A percentile compares a stretch with the other conserved stretches of the same genome.
phyloP scores from a whole-genome alignment of 2,113 vertebrate species.

The Hyperopisus bebe region DNA sequence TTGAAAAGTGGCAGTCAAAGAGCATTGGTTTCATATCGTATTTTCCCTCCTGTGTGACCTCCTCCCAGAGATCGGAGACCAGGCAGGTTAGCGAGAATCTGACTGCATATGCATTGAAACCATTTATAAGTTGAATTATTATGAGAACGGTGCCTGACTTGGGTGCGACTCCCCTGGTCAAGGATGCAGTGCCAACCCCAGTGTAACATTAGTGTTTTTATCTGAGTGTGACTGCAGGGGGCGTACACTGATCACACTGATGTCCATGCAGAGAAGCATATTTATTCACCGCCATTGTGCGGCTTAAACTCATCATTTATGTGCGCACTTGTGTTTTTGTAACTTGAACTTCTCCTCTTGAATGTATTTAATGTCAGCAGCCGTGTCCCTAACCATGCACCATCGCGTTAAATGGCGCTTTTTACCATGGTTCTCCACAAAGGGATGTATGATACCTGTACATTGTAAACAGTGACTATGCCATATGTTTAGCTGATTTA shows the following conservation, averaged over 20 bases:
- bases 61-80: not conserved
- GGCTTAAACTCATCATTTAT: slow-evolving; percentile 43
- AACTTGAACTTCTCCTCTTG: slow-evolving; percentile 61
- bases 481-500: slow-evolving; percentile 45
- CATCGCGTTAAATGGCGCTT: slow-evolving; percentile 38
- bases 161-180: slow-evolving; percentile 16
- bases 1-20: slow-evolving; percentile 8
- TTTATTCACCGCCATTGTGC: slow-evolving; percentile 54
- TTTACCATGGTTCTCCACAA: slow-evolving; percentile 39
- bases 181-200: slow-evolving; percentile 45
- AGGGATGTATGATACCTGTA: slow-evolving; percentile 40
- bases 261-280: slow-evolving; percentile 43
- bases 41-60: not conserved
- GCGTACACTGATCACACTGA: not conserved
- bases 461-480: slow-evolving; percentile 55
- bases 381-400: slow-evolving; percentile 49
- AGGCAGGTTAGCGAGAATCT: not conserved
- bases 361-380: slow-evolving; percentile 74
- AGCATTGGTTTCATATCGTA: not conserved
- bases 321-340: slow-evolving; percentile 51
- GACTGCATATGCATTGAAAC: slow-evolving; percentile 36
- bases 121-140: slow-evolving; percentile 16
- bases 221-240: slow-evolving; percentile 28
- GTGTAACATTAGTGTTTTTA: slow-evolving; percentile 37
- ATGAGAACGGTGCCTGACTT: slow-evolving; percentile 25